Percentiles rank a stretch among this genome's conserved stretches.
These are phyloP conservation scores for Sesia bembeciformis DNA, from an alignment of 2,888 invertebrate species.

Conservation along the genomic window DNA sequence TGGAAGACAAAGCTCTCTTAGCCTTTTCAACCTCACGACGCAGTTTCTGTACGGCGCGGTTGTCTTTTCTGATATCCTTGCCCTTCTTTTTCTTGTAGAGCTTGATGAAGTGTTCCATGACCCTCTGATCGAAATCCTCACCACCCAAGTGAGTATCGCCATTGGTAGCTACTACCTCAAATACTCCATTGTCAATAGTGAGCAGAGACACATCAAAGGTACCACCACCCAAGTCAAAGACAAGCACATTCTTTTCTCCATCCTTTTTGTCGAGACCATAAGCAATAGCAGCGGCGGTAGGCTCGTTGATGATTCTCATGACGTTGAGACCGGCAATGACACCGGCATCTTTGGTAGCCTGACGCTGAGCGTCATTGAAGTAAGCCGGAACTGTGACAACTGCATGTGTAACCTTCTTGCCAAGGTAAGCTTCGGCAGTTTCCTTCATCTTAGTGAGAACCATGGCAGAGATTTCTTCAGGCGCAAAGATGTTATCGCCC, in stretches of 20 bases:
- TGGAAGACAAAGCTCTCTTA: constrained; percentile 94
- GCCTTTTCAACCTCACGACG: constrained; percentile 98
- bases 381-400: constrained; percentile 96
- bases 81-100: constrained; percentile 99
- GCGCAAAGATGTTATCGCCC: constrained; percentile 93
- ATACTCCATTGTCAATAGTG: constrained; percentile 99
- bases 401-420: constrained; percentile 88
- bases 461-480: constrained; percentile 99
- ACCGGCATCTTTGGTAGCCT: constrained; percentile 99
- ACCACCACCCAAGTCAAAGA: constrained; percentile 99
- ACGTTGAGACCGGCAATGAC: constrained; percentile 93
- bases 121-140: constrained; percentile 98
- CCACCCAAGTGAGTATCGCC: constrained; percentile 99
- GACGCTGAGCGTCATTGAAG: constrained; percentile 99
- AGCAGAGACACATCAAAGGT: constrained; percentile 99
- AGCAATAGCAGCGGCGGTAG: constrained; percentile 97
- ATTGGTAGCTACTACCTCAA: constrained; percentile 93
- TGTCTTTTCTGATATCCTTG: constrained; percentile 95
- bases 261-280: constrained; percentile 98
- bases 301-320: constrained; percentile 98
- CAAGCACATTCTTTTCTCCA: constrained; percentile 98
- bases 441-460: constrained; percentile 98
- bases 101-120: constrained; percentile 99
- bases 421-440: constrained; percentile 97
- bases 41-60: constrained; percentile 95